These are phyloP conservation scores for Drosophila auraria DNA, from an alignment of 1,140 invertebrate species.

Conservation along the genomic window DNA sequence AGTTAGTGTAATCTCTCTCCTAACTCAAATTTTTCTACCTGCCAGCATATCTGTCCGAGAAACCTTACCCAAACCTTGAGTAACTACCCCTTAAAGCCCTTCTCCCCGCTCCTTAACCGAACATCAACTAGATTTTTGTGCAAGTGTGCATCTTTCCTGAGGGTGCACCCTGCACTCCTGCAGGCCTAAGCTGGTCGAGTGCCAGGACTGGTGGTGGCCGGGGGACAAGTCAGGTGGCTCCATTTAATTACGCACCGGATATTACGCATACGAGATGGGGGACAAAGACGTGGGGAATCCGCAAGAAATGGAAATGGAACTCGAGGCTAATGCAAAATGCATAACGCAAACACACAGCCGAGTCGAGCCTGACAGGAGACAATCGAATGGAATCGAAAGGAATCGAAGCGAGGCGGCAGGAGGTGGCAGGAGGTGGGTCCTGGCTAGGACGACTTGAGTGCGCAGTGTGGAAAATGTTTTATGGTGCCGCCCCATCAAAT, in stretches of 20 bases:
- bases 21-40: no score
- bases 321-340: slow-evolving; percentile 57
- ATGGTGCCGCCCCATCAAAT: slow-evolving; percentile 46
- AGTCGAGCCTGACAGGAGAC: slow-evolving; percentile 13
- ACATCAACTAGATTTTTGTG: neutral
- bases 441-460: slow-evolving; percentile 13
- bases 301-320: slow-evolving; percentile 17
- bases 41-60: no score
- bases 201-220: neutral
- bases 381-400: slow-evolving; percentile 1
- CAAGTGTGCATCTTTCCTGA: no score
- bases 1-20: neutral
- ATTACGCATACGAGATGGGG: slow-evolving; percentile 34
- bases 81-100: no score
- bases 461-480: slow-evolving; percentile 46
- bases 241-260: slow-evolving; percentile 49
- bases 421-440: neutral
- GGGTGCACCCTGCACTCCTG: neutral
- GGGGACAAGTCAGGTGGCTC: neutral
- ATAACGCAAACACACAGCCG: slow-evolving; percentile 28
- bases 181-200: neutral
- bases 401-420: neutral
- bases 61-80: no score
- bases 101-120: fast-evolving
- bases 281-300: neutral